Conservation (phyloP, 2,113 vertebrate genomes). For the Ptilonorhynchus violaceus region DNA sequence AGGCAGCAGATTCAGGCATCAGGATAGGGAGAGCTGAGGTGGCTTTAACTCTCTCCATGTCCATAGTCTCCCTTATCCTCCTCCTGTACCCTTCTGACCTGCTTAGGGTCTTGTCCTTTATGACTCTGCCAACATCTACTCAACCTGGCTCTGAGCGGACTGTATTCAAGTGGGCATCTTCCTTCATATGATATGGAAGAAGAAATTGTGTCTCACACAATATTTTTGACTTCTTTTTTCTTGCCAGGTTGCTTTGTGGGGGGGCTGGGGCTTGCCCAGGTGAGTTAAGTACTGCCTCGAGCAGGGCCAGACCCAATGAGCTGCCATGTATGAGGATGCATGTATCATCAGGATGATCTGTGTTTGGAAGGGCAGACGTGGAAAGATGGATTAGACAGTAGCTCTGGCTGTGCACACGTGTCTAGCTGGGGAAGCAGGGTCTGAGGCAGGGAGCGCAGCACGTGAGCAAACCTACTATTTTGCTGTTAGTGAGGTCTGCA, state of each 20-base stretch:
- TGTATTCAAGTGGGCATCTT: not conserved
- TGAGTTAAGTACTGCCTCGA: slow-evolving; percentile 11
- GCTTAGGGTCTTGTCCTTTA: not conserved
- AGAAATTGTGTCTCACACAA: not conserved
- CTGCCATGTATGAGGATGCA: not conserved
- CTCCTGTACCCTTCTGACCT: not conserved
- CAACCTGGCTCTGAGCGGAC: not conserved
- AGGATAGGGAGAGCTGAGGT: not conserved
- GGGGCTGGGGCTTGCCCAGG: slow-evolving; percentile 4
- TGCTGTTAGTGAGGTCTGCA: not conserved
- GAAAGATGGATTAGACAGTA: not conserved
- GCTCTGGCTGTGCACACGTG: not conserved
- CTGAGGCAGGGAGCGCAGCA: not conserved
- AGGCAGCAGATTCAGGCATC: not conserved
- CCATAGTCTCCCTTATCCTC: not conserved
- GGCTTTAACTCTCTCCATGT: not conserved
- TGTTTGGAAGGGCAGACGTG: not conserved
- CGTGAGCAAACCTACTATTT: not conserved
- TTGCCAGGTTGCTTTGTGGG: not conserved
- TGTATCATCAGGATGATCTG: not conserved
- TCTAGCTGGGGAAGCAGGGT: not conserved
- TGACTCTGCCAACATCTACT: fast-evolving
- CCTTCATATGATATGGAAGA: not conserved
- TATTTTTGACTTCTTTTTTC: not conserved
- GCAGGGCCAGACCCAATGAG: not conserved